Conservation (phyloP, 2,113 vertebrate genomes). For the Acanthisitta chloris region DNA sequence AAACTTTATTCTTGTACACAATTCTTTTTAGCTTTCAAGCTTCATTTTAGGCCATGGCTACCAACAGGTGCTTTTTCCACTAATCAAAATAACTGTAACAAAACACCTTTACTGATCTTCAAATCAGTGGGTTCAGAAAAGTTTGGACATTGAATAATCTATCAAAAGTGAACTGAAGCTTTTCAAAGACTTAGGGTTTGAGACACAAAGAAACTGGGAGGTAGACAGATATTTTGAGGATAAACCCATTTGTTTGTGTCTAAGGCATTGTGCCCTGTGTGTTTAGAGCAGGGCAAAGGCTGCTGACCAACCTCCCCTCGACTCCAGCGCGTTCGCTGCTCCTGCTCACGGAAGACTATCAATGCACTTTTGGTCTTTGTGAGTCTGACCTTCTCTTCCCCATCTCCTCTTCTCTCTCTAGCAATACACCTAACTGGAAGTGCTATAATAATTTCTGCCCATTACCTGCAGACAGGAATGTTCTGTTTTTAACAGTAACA, state of each 20-base stretch:
- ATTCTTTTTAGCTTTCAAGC: neutral
- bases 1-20: neutral
- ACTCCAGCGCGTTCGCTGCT: conserved; percentile 46
- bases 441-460: conserved; percentile 53
- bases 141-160: neutral
- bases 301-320: neutral
- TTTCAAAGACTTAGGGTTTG: conserved; percentile 11
- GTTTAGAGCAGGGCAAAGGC: conserved; percentile 13
- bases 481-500: conserved; percentile 28
- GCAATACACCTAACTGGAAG: conserved; percentile 61
- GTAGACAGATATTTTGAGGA: conserved; percentile 70
- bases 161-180: conserved; percentile 50
- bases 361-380: conserved; percentile 66
- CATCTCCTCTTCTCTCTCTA: conserved; percentile 29
- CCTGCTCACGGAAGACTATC: conserved; percentile 76
- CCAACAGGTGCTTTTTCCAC: neutral
- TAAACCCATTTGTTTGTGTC: conserved; percentile 36
- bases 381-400: conserved; percentile 50
- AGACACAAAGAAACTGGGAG: conserved; percentile 65
- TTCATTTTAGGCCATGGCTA: neutral
- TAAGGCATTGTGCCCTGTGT: conserved; percentile 30
- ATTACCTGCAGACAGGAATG: conserved; percentile 33
- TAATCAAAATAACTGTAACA: conserved; percentile 26
- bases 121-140: conserved; percentile 39
- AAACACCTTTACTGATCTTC: neutral